Evolutionary conservation across 2,113 vertebrate species (phyloP).

Genomic region (Arothron firmamentum): DNA sequence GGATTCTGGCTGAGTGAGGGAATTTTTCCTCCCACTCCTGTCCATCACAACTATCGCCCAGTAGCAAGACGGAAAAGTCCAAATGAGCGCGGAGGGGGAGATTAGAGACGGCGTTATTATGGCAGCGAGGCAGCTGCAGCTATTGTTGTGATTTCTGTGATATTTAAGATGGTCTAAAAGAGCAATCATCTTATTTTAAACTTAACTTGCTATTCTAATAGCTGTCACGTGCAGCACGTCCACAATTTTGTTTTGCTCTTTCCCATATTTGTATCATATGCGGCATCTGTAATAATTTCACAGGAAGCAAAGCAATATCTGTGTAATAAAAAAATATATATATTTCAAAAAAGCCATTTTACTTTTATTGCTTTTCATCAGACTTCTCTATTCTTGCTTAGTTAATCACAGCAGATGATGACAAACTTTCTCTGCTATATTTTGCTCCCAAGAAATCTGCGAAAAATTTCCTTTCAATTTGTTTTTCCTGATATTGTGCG

Average conservation of each 20-base stretch:
- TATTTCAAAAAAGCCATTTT: constrained; percentile 34
- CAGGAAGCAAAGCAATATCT: constrained; percentile 32
- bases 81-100: background rate
- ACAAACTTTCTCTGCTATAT: constrained; percentile 21
- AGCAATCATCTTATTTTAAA: too few relatives aligned
- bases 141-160: constrained; percentile 42
- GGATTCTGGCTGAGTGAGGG: constrained; percentile 62
- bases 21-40: constrained; percentile 56
- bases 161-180: constrained; percentile 24
- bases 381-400: constrained; percentile 30
- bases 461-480: constrained; percentile 39
- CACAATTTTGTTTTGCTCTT: background rate
- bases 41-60: constrained; percentile 52
- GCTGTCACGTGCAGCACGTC: too few relatives aligned
- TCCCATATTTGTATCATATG: background rate
- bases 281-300: constrained; percentile 28
- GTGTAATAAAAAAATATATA: constrained; percentile 31
- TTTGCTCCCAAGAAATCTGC: constrained; percentile 14
- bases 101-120: constrained; percentile 32
- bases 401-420: constrained; percentile 48
- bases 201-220: too few relatives aligned
- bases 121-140: constrained; percentile 1
- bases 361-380: constrained; percentile 61
- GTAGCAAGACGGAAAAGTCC: constrained; percentile 9
- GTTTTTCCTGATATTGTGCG: constrained; percentile 18